phyloP scores from a whole-genome alignment of 2,888 invertebrate species.

The Noctua janthina region DNA sequence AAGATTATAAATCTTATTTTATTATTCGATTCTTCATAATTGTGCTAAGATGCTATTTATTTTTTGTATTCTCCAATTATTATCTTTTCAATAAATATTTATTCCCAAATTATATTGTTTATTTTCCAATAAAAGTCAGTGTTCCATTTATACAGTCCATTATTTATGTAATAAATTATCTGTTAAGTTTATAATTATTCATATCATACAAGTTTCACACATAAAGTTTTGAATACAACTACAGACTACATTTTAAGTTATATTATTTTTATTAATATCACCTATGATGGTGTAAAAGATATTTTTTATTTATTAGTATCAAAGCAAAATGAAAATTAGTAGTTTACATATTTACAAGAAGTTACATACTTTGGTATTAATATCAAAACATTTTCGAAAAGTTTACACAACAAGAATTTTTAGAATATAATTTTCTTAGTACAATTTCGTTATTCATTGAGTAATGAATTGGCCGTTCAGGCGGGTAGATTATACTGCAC shows the following conservation, averaged over 20 bases:
- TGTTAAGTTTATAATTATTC: constrained; percentile 48
- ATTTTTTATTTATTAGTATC: constrained; percentile 23
- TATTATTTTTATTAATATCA: constrained; percentile 29
- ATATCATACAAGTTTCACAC: constrained; percentile 48
- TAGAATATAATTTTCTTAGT: neutral
- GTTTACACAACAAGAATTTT: neutral
- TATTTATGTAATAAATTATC: constrained; percentile 66
- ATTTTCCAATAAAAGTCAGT: constrained; percentile 54
- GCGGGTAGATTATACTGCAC: constrained; percentile 24
- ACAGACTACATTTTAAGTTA: constrained; percentile 27
- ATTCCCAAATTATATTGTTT: constrained; percentile 70
- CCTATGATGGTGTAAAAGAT: constrained; percentile 17
- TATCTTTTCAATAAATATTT: constrained; percentile 80
- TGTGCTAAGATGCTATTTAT: constrained; percentile 82
- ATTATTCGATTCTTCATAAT: constrained; percentile 65
- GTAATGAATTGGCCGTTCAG: constrained; percentile 35
- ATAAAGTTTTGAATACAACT: constrained; percentile 35
- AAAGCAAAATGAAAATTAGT: constrained; percentile 38
- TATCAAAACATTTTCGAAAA: constrained; percentile 27
- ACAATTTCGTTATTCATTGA: neutral
- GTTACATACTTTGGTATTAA: neutral
- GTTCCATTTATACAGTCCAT: constrained; percentile 50
- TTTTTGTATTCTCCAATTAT: constrained; percentile 81
- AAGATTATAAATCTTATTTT: constrained; percentile 68
- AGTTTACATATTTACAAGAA: constrained; percentile 59